Percentiles rank a stretch among this genome's conserved stretches.
These are phyloP conservation scores for Manis javanica DNA, from an alignment of 2,797 vertebrate genomes.

Conservation along the genomic window DNA sequence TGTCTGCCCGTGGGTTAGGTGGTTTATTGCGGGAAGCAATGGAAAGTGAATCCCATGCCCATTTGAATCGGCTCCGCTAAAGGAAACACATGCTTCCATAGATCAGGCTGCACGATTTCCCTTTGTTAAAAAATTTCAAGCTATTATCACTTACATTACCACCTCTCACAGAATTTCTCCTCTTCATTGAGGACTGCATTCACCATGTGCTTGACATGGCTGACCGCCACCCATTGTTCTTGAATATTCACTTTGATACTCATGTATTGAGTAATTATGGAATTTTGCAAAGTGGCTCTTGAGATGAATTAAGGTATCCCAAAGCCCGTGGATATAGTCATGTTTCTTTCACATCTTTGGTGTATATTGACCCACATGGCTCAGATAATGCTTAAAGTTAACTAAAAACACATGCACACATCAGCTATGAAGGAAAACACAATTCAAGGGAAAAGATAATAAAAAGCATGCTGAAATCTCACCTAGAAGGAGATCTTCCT, in stretches of 20 bases:
- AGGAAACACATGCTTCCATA: neutral
- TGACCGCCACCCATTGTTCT: constrained; percentile 30
- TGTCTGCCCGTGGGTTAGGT: neutral
- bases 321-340: neutral
- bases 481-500: neutral
- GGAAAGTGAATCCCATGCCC: neutral
- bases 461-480: neutral
- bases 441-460: neutral
- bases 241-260: constrained; percentile 44
- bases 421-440: neutral
- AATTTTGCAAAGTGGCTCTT: constrained; percentile 61
- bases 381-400: neutral
- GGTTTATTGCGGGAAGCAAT: neutral
- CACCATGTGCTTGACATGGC: constrained; percentile 36
- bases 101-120: neutral
- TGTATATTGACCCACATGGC: neutral
- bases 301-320: neutral
- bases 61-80: neutral
- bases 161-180: constrained; percentile 11
- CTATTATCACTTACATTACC: neutral
- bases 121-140: neutral
- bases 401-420: neutral
- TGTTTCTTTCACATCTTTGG: neutral
- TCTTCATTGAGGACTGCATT: constrained; percentile 34
- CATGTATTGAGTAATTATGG: constrained; percentile 43